Percentiles rank a stretch among this genome's conserved stretches.
These are phyloP conservation scores for Nerophis lumbriciformis DNA, from an alignment of 2,113 vertebrate genomes.

Conservation along the genomic window DNA sequence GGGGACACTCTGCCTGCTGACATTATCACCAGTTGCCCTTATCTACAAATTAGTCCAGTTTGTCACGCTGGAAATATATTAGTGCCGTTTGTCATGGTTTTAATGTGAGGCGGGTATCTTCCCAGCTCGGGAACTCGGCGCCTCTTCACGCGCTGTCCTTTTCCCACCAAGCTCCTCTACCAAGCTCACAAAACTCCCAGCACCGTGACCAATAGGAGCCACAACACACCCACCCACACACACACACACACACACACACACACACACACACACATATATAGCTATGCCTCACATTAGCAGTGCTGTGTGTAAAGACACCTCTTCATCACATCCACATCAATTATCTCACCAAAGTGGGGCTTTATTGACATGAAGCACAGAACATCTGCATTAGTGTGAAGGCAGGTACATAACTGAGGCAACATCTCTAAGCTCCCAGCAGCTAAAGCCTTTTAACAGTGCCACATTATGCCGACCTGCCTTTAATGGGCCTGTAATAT, in stretches of 20 bases:
- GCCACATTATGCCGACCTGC: constrained; percentile 76
- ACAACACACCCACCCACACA: constrained; percentile 19
- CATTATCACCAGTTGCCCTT: constrained; percentile 81
- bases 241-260: constrained; percentile 29
- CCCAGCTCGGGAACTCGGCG: constrained; percentile 71
- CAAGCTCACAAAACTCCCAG: constrained; percentile 77
- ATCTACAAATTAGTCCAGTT: constrained; percentile 89
- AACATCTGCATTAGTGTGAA: neutral
- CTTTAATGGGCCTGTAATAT: constrained; percentile 74
- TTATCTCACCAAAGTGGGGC: neutral
- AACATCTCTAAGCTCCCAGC: constrained; percentile 1
- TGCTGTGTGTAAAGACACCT: neutral
- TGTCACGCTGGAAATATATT: constrained; percentile 85
- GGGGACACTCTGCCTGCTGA: constrained; percentile 80
- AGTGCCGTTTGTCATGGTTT: constrained; percentile 85
- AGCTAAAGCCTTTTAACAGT: constrained; percentile 12
- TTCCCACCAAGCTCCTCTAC: constrained; percentile 78
- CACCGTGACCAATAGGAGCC: constrained; percentile 77
- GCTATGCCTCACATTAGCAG: neutral
- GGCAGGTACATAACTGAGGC: neutral
- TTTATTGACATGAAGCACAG: neutral
- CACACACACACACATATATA: neutral
- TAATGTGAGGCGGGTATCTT: constrained; percentile 80
- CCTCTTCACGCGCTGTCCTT: constrained; percentile 72
- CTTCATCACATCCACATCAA: neutral